These are phyloP conservation scores for Naso thynnoides DNA, from an alignment of 2,797 vertebrate genomes.

Conservation along the genomic window DNA sequence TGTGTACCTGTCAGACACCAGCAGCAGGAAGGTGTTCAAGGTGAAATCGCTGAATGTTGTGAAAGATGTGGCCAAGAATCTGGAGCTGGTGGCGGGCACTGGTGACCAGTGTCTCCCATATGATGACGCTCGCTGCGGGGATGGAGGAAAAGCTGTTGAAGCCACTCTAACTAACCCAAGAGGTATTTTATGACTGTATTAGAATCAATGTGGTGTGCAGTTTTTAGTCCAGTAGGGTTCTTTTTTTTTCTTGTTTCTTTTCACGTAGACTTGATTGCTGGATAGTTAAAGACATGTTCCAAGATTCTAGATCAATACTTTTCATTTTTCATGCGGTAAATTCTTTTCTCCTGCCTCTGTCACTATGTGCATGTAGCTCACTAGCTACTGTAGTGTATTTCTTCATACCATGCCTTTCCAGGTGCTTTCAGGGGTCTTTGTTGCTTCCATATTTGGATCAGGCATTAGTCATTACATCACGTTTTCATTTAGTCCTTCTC, in stretches of 20 bases:
- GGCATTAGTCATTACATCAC: conserved; percentile 66
- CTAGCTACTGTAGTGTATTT: conserved; percentile 7
- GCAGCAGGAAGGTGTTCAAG: conserved; percentile 95
- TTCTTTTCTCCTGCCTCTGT: conserved; percentile 38
- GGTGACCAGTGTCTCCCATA: conserved; percentile 98
- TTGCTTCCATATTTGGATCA: conserved; percentile 44
- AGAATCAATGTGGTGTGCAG: conserved; percentile 10
- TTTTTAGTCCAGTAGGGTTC: not conserved
- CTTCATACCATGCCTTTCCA: not conserved
- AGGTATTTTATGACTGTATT: conserved; percentile 82
- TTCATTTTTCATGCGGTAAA: conserved; percentile 50
- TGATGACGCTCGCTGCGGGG: conserved; percentile 95
- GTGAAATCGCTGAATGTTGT: conserved; percentile 91
- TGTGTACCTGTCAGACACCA: conserved; percentile 96
- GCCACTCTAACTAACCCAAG: conserved; percentile 97
- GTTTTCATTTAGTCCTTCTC: conserved; percentile 50
- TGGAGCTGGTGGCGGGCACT: conserved; percentile 94
- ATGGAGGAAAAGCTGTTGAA: conserved; percentile 95
- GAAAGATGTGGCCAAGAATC: conserved; percentile 96
- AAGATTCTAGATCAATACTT: conserved; percentile 56
- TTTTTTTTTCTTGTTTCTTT: conserved; percentile 22
- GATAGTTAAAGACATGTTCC: conserved; percentile 23
- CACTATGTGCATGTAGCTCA: not conserved
- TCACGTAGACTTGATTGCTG: conserved; percentile 20
- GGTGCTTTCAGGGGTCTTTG: conserved; percentile 24